phyloP scores from a whole-genome alignment of 2,113 vertebrate species.

The Thamnophis sirtalis region DNA sequence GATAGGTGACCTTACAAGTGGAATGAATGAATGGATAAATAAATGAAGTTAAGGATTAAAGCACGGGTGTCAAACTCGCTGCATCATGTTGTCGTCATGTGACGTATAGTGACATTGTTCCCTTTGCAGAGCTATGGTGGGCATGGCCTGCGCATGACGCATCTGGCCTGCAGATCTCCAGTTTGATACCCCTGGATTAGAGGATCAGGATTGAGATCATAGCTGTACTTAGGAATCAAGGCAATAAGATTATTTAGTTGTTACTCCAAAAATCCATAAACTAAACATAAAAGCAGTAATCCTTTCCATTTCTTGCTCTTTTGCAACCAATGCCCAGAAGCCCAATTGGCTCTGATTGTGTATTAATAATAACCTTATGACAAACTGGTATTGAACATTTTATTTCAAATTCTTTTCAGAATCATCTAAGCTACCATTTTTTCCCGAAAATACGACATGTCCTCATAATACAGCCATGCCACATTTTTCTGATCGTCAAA shows the following conservation, averaged over 20 bases:
- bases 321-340: neutral
- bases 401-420: neutral
- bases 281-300: neutral
- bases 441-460: too few species aligned
- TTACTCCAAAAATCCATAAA: neutral
- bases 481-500: too few species aligned
- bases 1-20: neutral
- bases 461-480: too few species aligned
- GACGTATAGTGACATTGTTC: too few species aligned
- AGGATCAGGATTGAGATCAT: neutral
- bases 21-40: neutral
- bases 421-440: neutral
- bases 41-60: too few species aligned
- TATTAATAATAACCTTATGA: neutral
- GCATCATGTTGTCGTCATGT: too few species aligned
- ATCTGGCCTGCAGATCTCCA: too few species aligned
- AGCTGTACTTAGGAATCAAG: neutral
- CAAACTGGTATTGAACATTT: neutral
- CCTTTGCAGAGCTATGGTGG: too few species aligned
- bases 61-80: too few species aligned
- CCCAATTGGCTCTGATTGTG: neutral
- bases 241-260: neutral
- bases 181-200: neutral
- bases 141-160: too few species aligned
- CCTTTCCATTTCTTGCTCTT: neutral